Conservation (phyloP, 2,797 vertebrate species). For the Stomatorhinus walkeri region DNA sequence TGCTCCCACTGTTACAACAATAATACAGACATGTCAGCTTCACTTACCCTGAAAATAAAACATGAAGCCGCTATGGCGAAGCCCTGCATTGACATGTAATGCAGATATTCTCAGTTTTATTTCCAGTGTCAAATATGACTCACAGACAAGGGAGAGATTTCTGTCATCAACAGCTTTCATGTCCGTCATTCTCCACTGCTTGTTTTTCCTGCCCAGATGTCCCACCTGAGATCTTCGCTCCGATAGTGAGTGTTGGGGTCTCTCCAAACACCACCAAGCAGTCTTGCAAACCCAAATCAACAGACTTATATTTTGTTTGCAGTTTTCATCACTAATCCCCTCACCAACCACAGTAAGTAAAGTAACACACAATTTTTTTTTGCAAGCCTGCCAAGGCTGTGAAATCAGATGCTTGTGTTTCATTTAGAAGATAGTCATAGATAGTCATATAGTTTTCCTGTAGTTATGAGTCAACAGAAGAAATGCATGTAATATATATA, state of each 20-base stretch:
- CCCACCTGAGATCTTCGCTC: not conserved
- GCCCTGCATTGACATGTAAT: constrained; percentile 38
- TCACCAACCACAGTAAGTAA: not conserved
- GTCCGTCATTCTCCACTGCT: constrained; percentile 18
- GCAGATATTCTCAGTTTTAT: constrained; percentile 48
- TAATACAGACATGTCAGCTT: constrained; percentile 50
- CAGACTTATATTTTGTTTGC: not conserved
- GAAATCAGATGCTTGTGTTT: not conserved
- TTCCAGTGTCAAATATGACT: constrained; percentile 50
- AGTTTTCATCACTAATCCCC: not conserved
- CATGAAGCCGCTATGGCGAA: constrained; percentile 44
- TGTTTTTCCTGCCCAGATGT: not conserved
- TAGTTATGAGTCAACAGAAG: not conserved
- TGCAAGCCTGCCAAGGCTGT: constrained; percentile 17
- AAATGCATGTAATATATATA: not conserved
- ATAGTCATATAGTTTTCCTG: not conserved
- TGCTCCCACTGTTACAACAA: constrained; percentile 55
- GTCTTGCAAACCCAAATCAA: constrained; percentile 29
- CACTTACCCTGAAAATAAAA: constrained; percentile 55
- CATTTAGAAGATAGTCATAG: not conserved
- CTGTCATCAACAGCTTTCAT: constrained; percentile 28
- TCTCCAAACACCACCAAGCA: constrained; percentile 39
- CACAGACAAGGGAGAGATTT: constrained; percentile 24
- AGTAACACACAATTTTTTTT: constrained; percentile 17
- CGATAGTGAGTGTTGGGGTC: constrained; percentile 39